phyloP scores from a whole-genome alignment of 1,140 invertebrate genomes.

The Wasmannia auropunctata region DNA sequence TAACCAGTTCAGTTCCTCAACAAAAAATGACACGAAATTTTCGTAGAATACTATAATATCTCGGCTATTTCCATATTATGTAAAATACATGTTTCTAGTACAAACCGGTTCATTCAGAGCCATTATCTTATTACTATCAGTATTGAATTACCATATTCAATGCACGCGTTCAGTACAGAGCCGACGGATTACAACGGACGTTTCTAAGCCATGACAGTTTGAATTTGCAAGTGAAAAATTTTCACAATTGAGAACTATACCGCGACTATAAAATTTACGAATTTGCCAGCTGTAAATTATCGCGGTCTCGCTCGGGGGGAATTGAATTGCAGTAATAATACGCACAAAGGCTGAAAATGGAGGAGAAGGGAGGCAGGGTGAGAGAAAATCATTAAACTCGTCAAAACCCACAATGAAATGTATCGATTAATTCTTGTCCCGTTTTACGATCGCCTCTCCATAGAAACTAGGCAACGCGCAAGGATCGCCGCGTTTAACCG shows the following conservation, averaged over 20 bases:
- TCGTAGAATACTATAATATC: slow-evolving; percentile 10
- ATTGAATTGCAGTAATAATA: not conserved
- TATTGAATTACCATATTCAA: slow-evolving; percentile 49
- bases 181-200: not conserved
- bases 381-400: slow-evolving; percentile 4
- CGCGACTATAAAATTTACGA: too few species aligned
- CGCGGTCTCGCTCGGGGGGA: not conserved
- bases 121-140: slow-evolving; percentile 16
- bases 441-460: slow-evolving; percentile 15
- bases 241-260: not conserved
- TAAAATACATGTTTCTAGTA: slow-evolving; percentile 32
- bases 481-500: slow-evolving; percentile 54
- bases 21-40: not conserved
- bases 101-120: slow-evolving; percentile 1
- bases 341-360: not conserved
- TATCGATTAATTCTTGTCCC: slow-evolving; percentile 39
- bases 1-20: not conserved
- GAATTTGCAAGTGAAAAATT: not conserved
- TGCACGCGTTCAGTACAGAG: not conserved
- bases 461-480: slow-evolving; percentile 49
- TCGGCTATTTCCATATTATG: slow-evolving; percentile 38
- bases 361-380: too few species aligned
- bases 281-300: too few species aligned
- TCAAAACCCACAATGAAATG: not conserved
- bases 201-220: not conserved